Conservation (phyloP, 2,888 invertebrate genomes). For the Tipula lateralis region DNA sequence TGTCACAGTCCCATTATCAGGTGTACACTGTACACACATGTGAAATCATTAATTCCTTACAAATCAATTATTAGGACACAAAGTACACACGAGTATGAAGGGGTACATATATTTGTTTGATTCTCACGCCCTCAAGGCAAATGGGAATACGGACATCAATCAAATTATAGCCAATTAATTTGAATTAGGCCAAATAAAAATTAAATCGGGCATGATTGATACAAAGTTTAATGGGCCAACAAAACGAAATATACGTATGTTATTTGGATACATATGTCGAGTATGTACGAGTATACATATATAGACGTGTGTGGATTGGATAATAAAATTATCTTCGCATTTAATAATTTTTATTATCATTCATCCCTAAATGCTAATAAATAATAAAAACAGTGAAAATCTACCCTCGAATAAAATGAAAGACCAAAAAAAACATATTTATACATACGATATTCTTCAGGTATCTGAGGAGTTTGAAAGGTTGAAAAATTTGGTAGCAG, state of each 20-base stretch:
- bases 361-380: not conserved
- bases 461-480: not conserved
- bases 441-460: not conserved
- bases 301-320: not conserved
- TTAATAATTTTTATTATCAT: conserved; percentile 19
- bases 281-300: not conserved
- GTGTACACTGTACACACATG: not conserved
- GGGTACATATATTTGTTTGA: not conserved
- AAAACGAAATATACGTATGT: not conserved
- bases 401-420: not conserved
- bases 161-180: not conserved
- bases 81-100: too few relatives aligned
- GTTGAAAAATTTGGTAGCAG: not conserved
- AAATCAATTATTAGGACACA: too few relatives aligned
- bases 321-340: not conserved
- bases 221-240: not conserved
- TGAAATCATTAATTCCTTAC: not conserved
- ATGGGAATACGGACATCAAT: not conserved
- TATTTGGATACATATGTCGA: too few relatives aligned
- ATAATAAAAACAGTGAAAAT: not conserved
- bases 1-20: not conserved
- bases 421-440: not conserved
- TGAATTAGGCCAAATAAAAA: not conserved
- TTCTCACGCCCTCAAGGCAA: not conserved
- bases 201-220: conserved; percentile 11